Evolutionary conservation across 2,888 invertebrate genomes (phyloP).

Genomic region (Melikaiella ostensackeni): DNA sequence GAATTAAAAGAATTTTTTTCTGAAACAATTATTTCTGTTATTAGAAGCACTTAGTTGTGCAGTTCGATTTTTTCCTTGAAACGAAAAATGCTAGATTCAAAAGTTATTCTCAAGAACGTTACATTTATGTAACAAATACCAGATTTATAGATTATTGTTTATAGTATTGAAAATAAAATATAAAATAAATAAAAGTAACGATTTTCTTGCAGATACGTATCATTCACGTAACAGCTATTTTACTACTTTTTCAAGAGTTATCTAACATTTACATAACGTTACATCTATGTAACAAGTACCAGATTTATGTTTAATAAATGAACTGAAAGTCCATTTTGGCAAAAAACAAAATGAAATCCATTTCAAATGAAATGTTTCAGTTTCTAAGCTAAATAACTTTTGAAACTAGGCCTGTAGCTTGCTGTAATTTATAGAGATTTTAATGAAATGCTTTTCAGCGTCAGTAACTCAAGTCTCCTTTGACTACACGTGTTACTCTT

Average conservation of each 20-base stretch:
- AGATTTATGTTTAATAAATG: neutral
- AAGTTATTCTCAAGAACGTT: neutral
- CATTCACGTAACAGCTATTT: no score
- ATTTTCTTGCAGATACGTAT: no score
- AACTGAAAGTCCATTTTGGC: neutral
- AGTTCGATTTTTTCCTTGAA: neutral
- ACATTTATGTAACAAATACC: neutral
- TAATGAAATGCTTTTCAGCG: conserved; percentile 1
- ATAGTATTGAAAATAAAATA: no score
- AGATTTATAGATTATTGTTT: no score
- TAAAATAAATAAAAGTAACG: no score
- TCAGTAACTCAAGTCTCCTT: conserved; percentile 49
- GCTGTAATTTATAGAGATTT: conserved; percentile 23
- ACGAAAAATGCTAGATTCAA: neutral
- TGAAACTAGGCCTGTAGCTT: conserved; percentile 2
- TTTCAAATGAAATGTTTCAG: neutral
- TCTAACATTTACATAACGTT: no score
- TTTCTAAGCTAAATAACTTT: conserved; percentile 10
- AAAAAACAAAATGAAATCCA: neutral
- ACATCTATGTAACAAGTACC: neutral
- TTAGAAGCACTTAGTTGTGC: neutral
- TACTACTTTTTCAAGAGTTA: no score
- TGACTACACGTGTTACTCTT: conserved; percentile 46
- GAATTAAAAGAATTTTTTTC: neutral
- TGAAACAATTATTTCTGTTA: neutral